Percentiles rank a stretch among this genome's conserved stretches.
Conservation (phyloP, 2,113 vertebrate genomes). For the Boulengeromyrus knoepffleri region DNA sequence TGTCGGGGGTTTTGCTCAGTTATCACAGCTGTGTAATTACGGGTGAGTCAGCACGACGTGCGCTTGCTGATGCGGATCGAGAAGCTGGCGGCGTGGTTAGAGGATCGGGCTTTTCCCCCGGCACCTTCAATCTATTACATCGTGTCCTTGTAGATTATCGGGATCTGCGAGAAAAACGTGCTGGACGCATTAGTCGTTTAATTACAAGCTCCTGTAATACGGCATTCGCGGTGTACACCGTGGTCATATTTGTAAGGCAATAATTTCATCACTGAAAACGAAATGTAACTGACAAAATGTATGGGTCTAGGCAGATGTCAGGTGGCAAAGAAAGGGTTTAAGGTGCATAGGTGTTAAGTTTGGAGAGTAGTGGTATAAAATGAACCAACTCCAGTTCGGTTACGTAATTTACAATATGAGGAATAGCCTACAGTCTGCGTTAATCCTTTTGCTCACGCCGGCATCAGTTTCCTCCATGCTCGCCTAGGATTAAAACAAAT, state of each 20-base stretch:
- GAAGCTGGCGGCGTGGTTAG: background rate
- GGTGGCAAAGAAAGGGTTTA: background rate
- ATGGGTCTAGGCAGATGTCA: background rate
- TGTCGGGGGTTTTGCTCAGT: background rate
- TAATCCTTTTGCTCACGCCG: slow-evolving; percentile 6
- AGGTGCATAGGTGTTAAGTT: background rate
- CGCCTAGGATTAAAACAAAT: background rate
- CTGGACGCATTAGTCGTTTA: background rate
- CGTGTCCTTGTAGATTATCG: background rate
- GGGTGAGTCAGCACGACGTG: background rate
- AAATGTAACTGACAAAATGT: background rate
- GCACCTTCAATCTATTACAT: background rate
- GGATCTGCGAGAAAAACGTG: background rate
- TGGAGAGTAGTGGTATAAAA: slow-evolving; percentile 25
- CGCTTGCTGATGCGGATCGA: background rate
- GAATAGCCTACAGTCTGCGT: slow-evolving; percentile 33
- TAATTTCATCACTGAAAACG: background rate
- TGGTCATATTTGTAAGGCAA: background rate
- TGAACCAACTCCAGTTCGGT: slow-evolving; percentile 34
- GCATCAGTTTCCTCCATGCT: background rate
- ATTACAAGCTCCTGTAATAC: background rate
- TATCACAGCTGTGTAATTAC: background rate
- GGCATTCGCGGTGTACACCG: background rate
- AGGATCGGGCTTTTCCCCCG: background rate
- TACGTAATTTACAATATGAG: slow-evolving; percentile 46